A percentile compares a stretch with the other conserved stretches of the same genome.
Evolutionary conservation across 2,888 invertebrate genomes (phyloP).

Genomic region (Polia nebulosa): DNA sequence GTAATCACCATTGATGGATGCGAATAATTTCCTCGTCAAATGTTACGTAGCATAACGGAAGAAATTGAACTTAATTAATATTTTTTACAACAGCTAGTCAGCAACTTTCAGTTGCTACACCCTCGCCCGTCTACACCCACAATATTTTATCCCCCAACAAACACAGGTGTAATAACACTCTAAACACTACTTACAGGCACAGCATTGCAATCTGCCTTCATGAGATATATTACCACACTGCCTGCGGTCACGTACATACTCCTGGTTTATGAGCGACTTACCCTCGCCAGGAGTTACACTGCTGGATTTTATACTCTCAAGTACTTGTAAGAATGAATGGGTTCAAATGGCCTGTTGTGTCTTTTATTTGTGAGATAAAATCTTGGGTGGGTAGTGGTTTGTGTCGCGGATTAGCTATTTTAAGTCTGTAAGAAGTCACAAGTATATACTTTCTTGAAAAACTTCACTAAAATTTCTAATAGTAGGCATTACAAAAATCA

Average conservation of each 20-base stretch:
- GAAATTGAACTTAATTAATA: no score
- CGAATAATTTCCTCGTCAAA: no score
- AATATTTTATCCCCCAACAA: constrained; percentile 5
- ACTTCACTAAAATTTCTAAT: no score
- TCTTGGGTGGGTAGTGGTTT: constrained; percentile 21
- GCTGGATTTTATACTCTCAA: constrained; percentile 64
- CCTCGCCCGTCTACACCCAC: not conserved
- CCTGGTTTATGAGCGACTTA: constrained; percentile 61
- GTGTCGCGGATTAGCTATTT: not conserved
- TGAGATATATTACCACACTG: constrained; percentile 46
- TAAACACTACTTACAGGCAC: constrained; percentile 50
- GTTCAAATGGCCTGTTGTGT: constrained; percentile 51
- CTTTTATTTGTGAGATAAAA: constrained; percentile 57
- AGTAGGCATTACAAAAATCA: no score
- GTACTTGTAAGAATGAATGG: constrained; percentile 62
- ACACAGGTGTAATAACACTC: constrained; percentile 50
- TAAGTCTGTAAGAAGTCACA: not conserved
- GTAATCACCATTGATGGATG: no score
- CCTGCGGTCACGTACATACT: constrained; percentile 60
- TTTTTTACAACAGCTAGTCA: no score
- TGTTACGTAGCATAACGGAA: no score
- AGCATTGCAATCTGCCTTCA: constrained; percentile 53
- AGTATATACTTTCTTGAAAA: not conserved
- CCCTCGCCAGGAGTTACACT: constrained; percentile 37
- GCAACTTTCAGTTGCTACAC: not conserved